Conservation (phyloP, 2,797 vertebrate species). For the Esox lucius region DNA sequence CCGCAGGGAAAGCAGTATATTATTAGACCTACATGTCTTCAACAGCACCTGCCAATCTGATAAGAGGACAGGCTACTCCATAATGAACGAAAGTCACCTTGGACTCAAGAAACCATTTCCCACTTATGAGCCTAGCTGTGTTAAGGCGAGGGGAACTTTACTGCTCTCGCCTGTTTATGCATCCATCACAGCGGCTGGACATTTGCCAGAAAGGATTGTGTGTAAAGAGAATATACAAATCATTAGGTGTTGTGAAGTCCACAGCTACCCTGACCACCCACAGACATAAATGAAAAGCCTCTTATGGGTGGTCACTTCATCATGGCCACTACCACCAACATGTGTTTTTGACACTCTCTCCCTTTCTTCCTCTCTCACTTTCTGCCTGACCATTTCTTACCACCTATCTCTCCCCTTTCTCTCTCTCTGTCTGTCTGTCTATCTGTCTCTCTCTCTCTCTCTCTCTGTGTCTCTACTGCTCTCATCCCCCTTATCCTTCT, state of each 20-base stretch:
- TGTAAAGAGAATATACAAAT: not conserved
- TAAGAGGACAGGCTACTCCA: no score
- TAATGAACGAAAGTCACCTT: not conserved
- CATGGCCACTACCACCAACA: not conserved
- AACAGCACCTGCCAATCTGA: no score
- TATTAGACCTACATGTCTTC: no score
- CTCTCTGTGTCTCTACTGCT: not conserved
- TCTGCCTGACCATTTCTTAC: no score
- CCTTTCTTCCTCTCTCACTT: no score
- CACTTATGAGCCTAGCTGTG: not conserved
- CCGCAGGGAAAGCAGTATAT: no score
- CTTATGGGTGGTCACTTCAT: not conserved
- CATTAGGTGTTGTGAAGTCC: not conserved
- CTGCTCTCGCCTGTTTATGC: not conserved
- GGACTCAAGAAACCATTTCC: not conserved
- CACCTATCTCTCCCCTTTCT: not conserved
- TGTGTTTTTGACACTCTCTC: not conserved
- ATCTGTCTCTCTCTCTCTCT: not conserved
- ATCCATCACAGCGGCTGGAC: not conserved
- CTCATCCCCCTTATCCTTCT: constrained; percentile 10
- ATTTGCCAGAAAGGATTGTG: not conserved
- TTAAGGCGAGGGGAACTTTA: not conserved
- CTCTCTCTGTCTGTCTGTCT: not conserved
- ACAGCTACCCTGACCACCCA: not conserved
- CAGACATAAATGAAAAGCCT: not conserved